phyloP scores from a whole-genome alignment of 1,140 invertebrate genomes.

The Eriocheir sinensis region DNA sequence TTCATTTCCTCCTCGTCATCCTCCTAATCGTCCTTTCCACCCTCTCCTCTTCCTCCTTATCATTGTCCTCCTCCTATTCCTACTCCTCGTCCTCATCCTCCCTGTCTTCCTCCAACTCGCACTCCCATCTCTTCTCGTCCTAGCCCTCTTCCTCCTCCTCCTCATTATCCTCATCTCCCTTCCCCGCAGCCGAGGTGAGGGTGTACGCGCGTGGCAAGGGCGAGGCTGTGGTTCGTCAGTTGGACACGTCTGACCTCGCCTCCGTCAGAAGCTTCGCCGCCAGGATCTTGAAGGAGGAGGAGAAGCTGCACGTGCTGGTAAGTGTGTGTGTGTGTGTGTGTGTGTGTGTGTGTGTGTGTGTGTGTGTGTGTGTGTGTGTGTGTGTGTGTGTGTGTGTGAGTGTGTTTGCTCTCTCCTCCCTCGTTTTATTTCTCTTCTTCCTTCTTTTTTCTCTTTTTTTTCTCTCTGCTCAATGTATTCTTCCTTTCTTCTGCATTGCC shows the following conservation, averaged over 20 bases:
- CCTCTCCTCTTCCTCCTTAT: background rate
- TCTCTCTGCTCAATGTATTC: too few relatives aligned
- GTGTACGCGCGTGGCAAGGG: background rate
- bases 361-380: too few relatives aligned
- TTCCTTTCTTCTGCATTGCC: too few relatives aligned
- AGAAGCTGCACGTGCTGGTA: constrained; percentile 38
- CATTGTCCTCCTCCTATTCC: background rate
- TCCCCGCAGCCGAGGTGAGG: constrained; percentile 10
- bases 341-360: background rate
- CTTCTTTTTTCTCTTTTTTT: too few relatives aligned
- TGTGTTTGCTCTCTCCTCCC: too few relatives aligned
- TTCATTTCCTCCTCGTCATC: background rate
- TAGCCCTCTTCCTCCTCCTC: background rate
- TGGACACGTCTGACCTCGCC: constrained; percentile 33
- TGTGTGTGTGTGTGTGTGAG: too few relatives aligned
- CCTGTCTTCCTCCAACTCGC: background rate
- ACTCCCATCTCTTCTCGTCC: background rate
- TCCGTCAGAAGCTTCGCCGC: constrained; percentile 40
- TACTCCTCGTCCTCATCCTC: background rate
- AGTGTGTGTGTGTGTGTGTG: background rate
- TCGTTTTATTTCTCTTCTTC: too few relatives aligned
- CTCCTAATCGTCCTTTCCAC: background rate
- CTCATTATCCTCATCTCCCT: background rate
- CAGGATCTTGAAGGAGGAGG: constrained; percentile 39
- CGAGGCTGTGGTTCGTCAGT: constrained; percentile 6